phyloP scores from a whole-genome alignment of 2,888 invertebrate genomes.

The Flexamia atlantica region DNA sequence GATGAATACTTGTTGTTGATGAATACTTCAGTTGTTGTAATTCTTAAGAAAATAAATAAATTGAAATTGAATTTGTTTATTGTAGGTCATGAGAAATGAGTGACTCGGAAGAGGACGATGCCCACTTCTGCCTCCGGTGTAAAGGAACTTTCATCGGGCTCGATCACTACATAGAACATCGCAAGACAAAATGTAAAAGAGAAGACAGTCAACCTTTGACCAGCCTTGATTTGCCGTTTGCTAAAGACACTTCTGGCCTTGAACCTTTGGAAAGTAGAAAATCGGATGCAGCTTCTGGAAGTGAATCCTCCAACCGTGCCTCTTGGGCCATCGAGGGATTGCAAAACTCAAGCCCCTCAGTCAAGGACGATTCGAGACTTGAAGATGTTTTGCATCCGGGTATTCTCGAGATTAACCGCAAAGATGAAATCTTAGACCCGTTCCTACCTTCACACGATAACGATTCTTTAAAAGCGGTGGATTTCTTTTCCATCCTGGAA shows the following conservation, averaged over 20 bases:
- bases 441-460: conserved; percentile 50
- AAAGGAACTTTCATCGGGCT: conserved; percentile 89
- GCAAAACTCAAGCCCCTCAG: conserved; percentile 48
- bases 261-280: background rate
- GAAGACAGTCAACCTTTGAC: conserved; percentile 71
- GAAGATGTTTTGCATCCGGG: conserved; percentile 50
- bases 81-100: conserved; percentile 9
- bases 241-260: background rate
- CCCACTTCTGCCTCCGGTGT: conserved; percentile 93
- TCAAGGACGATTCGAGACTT: conserved; percentile 71
- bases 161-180: conserved; percentile 91
- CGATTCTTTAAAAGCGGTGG: conserved; percentile 84
- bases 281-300: background rate
- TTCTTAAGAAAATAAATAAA: no score
- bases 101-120: conserved; percentile 84
- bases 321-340: conserved; percentile 14
- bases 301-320: conserved; percentile 31
- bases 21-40: no score
- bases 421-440: conserved; percentile 50
- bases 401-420: conserved; percentile 24
- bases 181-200: conserved; percentile 83
- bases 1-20: no score
- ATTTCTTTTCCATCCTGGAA: conserved; percentile 91
- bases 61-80: background rate
- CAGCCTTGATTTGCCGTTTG: conserved; percentile 66